Percentiles rank a stretch among this genome's conserved stretches.
phyloP scores from a whole-genome alignment of 2,113 vertebrate species.

The Plecturocebus donacophilus region DNA sequence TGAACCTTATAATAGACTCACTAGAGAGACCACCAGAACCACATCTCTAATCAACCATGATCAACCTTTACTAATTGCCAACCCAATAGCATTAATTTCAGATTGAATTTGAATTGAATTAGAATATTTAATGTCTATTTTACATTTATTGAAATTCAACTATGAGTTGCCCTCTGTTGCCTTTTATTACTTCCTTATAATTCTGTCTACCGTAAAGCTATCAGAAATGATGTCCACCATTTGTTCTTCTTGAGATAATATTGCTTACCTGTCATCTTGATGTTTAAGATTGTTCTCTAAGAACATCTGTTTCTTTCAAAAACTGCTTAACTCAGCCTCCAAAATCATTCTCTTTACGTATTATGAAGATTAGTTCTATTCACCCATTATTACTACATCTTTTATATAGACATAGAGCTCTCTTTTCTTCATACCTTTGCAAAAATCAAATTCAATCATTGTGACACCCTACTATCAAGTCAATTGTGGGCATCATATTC shows the following conservation, averaged over 20 bases:
- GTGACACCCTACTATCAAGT: slow-evolving; percentile 17
- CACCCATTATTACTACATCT: slow-evolving; percentile 40
- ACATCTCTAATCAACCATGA: background rate
- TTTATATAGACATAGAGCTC: background rate
- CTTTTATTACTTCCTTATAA: slow-evolving; percentile 57
- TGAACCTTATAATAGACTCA: background rate
- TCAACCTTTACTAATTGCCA: background rate
- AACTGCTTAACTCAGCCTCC: slow-evolving; percentile 62
- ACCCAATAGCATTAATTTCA: background rate
- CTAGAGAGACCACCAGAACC: background rate
- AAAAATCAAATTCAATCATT: slow-evolving; percentile 58
- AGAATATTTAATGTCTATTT: slow-evolving; percentile 39
- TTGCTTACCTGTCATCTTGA: slow-evolving; percentile 67
- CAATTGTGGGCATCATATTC: slow-evolving; percentile 19
- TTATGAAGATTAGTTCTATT: slow-evolving; percentile 53
- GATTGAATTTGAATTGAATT: slow-evolving; percentile 32
- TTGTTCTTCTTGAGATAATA: slow-evolving; percentile 53
- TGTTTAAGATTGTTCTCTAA: slow-evolving; percentile 54
- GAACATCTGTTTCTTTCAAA: slow-evolving; percentile 59
- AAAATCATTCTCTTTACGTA: slow-evolving; percentile 45
- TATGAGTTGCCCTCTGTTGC: background rate
- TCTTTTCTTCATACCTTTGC: slow-evolving; percentile 21
- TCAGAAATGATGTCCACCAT: slow-evolving; percentile 50
- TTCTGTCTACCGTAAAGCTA: slow-evolving; percentile 40
- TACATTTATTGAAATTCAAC: slow-evolving; percentile 16